Evolutionary conservation across 2,888 invertebrate genomes (phyloP), one percentile per base, ranked within the genome.

Genomic region (Nineta flava): DNA sequence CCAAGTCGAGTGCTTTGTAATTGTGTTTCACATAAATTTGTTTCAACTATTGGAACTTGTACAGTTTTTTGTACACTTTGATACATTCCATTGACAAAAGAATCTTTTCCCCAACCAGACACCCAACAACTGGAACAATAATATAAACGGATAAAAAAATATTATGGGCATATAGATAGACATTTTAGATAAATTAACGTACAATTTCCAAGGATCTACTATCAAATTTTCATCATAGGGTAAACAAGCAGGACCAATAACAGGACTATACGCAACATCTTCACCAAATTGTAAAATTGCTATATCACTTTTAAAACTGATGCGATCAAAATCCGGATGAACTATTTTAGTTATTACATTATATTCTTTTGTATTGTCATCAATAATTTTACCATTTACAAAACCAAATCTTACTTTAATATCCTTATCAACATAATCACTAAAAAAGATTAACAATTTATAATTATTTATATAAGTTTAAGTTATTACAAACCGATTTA

Each of bases 51-150:
- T 0, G 83, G 81, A 0, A 87, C 79, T 54, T 84, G 83, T 1
- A 86, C 83, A 62, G 83, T 50, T 44, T 50, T 53, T 38, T 46
- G 40, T 38, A 50, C 48, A 10, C 16, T 10, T 44, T 53, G 53
- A 16, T 46, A 50, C 41, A 56, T 21, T 53, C 66, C 69, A 0
- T 73, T 73, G 12, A 47, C 59, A 53, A 85, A 93, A 55, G 81
- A 78, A 55, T 86, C 73, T 62, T 87, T 85, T 12, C 93, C 93
- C 90, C 92, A 93, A 10, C 93, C 93, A n/a, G 83, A 71, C 0
- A 85, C 83, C 68, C 72, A 74, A 59, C 81, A 81, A 53, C 70
- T 70, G 51, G 26, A 56, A 58, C 7, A 12, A 21, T 19, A 21
- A 42, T 12, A 1, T 42, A 42, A 42, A 42, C 15, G 9, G 9